Conservation (phyloP, 2,797 vertebrate genomes). For the Cirrhinus molitorella region DNA sequence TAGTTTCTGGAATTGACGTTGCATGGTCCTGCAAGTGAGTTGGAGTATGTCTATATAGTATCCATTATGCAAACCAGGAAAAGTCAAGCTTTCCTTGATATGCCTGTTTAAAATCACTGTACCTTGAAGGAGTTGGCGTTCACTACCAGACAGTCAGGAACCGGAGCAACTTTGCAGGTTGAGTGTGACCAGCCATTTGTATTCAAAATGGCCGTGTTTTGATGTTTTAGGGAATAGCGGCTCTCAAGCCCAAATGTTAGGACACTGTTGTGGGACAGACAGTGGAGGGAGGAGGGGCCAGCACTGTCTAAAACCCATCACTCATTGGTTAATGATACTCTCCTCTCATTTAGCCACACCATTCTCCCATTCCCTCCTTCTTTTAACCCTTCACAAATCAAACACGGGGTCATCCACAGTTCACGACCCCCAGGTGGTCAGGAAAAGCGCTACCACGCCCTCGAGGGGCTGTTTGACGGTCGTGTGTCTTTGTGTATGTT, state of each 20-base stretch:
- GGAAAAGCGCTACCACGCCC: slow-evolving; percentile 65
- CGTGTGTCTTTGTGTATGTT: slow-evolving; percentile 39
- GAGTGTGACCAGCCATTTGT: slow-evolving; percentile 3
- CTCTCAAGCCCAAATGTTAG: slow-evolving; percentile 29
- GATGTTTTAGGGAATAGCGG: not conserved
- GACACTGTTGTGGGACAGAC: slow-evolving; percentile 51
- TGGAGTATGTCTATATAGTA: not conserved
- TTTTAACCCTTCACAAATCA: slow-evolving; percentile 88
- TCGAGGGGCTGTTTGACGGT: slow-evolving; percentile 35
- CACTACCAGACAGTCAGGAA: not conserved
- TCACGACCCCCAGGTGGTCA: slow-evolving; percentile 98
- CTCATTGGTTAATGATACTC: slow-evolving; percentile 99
- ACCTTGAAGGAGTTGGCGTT: not conserved
- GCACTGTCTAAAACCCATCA: slow-evolving; percentile 99
- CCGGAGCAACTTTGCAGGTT: not conserved
- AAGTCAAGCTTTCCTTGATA: not conserved
- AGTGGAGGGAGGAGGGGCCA: slow-evolving; percentile 86
- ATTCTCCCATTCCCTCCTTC: slow-evolving; percentile 68
- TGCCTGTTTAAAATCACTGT: not conserved
- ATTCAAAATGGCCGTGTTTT: slow-evolving; percentile 32
- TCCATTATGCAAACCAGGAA: not conserved
- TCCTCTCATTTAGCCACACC: slow-evolving; percentile 82
- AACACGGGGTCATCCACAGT: slow-evolving; percentile 92
- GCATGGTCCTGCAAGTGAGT: not conserved
- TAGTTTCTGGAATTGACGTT: too few relatives aligned